phyloP scores from a whole-genome alignment of 2,797 vertebrate species.

The Brotogeris chrysoptera region DNA sequence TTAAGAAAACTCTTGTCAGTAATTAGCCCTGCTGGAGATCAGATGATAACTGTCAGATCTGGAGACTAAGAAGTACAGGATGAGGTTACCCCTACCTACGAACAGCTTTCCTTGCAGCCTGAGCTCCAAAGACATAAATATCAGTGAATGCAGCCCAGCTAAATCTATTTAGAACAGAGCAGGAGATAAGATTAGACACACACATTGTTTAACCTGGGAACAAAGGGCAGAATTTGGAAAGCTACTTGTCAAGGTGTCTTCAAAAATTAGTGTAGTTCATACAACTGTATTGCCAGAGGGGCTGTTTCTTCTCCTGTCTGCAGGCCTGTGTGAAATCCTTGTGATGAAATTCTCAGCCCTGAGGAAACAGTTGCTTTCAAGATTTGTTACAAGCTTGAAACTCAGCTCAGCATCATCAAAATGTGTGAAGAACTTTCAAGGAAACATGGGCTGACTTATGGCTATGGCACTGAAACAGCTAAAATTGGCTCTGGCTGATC shows the following conservation, averaged over 20 bases:
- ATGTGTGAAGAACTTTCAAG: not conserved
- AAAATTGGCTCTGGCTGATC: not conserved
- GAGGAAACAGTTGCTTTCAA: not conserved
- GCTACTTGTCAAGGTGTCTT: constrained; percentile 24
- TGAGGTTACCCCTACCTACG: not conserved
- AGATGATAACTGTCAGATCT: not conserved
- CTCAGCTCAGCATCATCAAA: constrained; percentile 19
- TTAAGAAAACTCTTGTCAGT: not conserved
- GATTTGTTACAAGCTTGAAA: not conserved
- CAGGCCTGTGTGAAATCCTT: not conserved
- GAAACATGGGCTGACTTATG: not conserved
- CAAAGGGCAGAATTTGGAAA: constrained; percentile 10
- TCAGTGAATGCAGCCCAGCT: not conserved
- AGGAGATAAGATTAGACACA: not conserved
- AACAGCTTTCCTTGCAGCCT: not conserved
- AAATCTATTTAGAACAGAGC: not conserved
- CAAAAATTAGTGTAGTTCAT: not conserved
- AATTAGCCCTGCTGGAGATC: not conserved
- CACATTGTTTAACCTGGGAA: not conserved
- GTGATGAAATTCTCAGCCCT: not conserved
- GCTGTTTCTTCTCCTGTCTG: not conserved
- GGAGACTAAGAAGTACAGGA: not conserved
- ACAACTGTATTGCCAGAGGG: not conserved
- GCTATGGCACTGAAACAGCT: not conserved
- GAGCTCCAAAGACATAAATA: not conserved